Evolutionary conservation across 2,797 vertebrate species (phyloP), one percentile per base, ranked within the genome.

Genomic region (Amblyopsis hoosieri): DNA sequence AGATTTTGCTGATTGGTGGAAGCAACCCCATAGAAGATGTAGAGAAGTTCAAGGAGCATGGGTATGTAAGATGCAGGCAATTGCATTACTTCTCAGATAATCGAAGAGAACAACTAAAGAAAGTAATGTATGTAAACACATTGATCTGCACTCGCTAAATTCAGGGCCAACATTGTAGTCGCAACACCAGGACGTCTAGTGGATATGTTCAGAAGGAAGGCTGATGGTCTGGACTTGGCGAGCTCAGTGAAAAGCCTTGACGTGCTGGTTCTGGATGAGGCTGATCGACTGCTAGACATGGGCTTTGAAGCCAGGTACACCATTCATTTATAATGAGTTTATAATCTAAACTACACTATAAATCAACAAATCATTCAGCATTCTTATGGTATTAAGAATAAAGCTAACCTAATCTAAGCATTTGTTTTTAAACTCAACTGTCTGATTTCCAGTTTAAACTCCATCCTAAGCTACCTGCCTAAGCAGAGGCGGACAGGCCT

Each of bases 401-500:
- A 42, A 42, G 7, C 8, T 42, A 42, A 42, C 37, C 37, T 8
- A 9, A 42, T 42, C 7, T 42, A 42, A 8, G 4, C 37, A 52
- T 8, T 51, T 14, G 50, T 19, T 52, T 52, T 17, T 15, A 52
- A 17, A 52, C 15, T 8, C 10, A 9, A 15, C 10, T 17, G 14
- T 57, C 19, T 23, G 17, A 19, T n/a, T 4, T 62, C 7, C 85
- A 99, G 98, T 71, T 83, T 99, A 73, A 99, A 99, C 75, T 76
- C 92, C 70, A 99, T 99, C 77, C 76, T 99, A 83, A 91, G 88
- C 48, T 89, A 90, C 58, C 64, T 99, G 84, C 98, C 98, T 0
- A 99, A 98, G 85, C 98, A 99, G 90, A 90, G 98, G 4, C 92
- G 98, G 2, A 99, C 97, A 0, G 97, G 98, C 37, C 87, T 99